phyloP scores from a whole-genome alignment of 2,888 invertebrate genomes.

The Spilarctia lutea region DNA sequence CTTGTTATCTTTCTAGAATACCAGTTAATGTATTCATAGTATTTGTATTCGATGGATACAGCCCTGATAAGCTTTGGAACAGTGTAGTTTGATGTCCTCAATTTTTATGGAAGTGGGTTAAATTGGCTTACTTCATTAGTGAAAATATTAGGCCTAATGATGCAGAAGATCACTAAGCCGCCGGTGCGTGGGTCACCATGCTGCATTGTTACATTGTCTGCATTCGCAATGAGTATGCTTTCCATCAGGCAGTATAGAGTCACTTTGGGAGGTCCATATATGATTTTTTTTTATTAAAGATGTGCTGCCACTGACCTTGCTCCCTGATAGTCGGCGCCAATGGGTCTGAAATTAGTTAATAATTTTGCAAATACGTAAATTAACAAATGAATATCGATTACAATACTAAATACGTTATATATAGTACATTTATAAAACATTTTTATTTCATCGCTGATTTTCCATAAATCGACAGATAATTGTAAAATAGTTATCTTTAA shows the following conservation, averaged over 20 bases:
- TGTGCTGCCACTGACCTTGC: neutral
- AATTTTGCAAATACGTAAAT: neutral
- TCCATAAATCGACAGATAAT: neutral
- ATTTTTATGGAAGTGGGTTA: neutral
- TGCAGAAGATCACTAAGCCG: no score
- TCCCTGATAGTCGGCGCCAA: neutral
- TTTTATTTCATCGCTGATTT: neutral
- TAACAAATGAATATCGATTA: neutral
- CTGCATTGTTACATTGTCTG: no score
- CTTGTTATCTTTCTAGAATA: conserved; percentile 41
- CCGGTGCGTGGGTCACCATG: no score
- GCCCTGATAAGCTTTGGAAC: neutral
- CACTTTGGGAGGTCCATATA: no score
- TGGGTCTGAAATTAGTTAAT: neutral
- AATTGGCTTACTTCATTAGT: neutral
- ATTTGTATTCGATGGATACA: conserved; percentile 15
- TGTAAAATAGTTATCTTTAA: neutral
- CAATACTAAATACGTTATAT: neutral
- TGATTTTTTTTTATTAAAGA: neutral
- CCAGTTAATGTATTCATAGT: conserved; percentile 43
- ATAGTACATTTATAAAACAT: neutral
- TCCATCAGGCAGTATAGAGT: no score
- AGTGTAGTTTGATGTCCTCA: neutral
- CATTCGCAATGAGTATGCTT: no score
- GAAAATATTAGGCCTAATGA: neutral